Base-by-base conservation (phyloP, 2,888 invertebrate species). In the Andrena dorsata region DNA sequence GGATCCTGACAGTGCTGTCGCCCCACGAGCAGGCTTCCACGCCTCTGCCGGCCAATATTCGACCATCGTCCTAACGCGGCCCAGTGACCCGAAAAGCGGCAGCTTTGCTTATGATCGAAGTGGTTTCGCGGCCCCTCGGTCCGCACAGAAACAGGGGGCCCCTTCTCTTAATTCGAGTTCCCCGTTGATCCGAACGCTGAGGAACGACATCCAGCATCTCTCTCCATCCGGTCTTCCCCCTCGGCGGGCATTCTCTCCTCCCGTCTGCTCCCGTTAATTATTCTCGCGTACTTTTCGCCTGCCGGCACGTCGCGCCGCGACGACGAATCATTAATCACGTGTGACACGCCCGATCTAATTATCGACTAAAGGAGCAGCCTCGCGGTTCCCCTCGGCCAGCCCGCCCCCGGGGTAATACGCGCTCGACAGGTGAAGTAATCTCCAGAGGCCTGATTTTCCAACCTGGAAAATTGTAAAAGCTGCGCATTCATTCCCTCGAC, bases 61-160 rank as follows among this genome's bases (percentile, higher is more conserved):
- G 82, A 80, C 72, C 78, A 66, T 68, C 23, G 71, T 76, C 51
- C 89, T 84, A 88, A 89, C 90, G 78, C 91, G 92, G 90, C 92
- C 93, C 93, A 93, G 92, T 93, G 91, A 93, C 93, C 93, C 91
- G 91, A 90, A 93, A 93, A 93, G 89, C 88, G 81, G 86, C 80
- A 65, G 74, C 83, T 86, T 89, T 88, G 87, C 89, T 84, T 86
- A 85, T 89, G 86, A 90, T 90, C 85, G 72, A 80, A 82, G 76
- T 76, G 60, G 73, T 87, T 80, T 78, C 73, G 53, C 16, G 30
- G 30, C 41, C 53, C 61, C 41, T 66, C 16, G 20, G 16, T 23
- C 20, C 51, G 35, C 51, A 16, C 26, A 26, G 51, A 66, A 32
- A 28, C 71, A 61, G 61, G 49, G 65, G 66, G 28, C 6, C 58